phyloP scores from a whole-genome alignment of 2,113 vertebrate genomes.

The Artemisiospiza belli region DNA sequence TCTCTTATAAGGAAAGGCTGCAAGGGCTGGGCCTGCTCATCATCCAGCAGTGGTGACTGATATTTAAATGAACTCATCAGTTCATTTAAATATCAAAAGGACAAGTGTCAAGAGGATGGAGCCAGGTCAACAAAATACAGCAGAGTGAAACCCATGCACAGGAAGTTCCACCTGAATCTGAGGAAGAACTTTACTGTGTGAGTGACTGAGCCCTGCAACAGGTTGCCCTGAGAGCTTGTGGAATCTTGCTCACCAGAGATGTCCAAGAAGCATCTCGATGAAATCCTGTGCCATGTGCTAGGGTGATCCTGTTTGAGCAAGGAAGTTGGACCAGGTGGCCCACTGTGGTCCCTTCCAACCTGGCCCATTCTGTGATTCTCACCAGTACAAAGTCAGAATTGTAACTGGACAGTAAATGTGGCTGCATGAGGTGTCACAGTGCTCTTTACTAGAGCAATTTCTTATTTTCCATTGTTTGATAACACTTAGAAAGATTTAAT shows the following conservation, averaged over 20 bases:
- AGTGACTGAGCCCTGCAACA: neutral
- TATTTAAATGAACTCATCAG: no score
- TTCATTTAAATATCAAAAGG: accelerated
- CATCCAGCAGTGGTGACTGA: neutral
- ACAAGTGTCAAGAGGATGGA: accelerated
- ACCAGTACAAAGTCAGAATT: neutral
- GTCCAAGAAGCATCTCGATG: neutral
- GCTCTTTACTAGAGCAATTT: neutral
- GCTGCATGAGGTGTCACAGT: neutral
- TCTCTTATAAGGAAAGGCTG: neutral
- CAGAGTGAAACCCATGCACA: neutral
- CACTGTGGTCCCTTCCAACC: neutral
- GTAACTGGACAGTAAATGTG: neutral
- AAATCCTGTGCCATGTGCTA: accelerated
- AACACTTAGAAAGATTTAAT: neutral
- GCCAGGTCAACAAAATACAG: neutral
- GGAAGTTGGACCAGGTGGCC: neutral
- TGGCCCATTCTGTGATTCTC: neutral
- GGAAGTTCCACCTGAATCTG: neutral
- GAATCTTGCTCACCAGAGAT: neutral
- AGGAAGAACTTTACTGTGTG: neutral
- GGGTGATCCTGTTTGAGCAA: neutral
- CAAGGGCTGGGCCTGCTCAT: neutral
- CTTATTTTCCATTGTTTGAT: neutral
- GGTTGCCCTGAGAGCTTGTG: accelerated